Evolutionary conservation across 2,113 vertebrate genomes (phyloP).

Genomic region (Ibidorhyncha struthersii): DNA sequence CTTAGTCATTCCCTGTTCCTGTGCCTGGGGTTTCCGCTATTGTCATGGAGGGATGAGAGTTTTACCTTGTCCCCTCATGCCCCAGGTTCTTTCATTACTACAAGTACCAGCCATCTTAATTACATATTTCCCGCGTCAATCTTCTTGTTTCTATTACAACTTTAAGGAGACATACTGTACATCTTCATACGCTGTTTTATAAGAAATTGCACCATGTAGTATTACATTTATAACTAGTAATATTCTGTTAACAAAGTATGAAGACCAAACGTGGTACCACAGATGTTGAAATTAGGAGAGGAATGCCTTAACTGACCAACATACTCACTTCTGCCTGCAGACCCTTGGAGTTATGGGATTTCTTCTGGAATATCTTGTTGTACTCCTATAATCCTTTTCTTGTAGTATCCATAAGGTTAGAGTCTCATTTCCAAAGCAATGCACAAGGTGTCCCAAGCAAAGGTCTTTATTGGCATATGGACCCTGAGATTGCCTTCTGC

Average conservation of each 20-base stretch:
- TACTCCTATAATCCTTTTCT: not conserved
- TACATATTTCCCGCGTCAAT: not conserved
- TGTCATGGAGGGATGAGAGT: not conserved
- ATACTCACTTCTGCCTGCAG: not conserved
- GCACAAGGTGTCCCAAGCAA: not conserved
- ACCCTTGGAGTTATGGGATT: not conserved
- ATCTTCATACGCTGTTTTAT: not conserved
- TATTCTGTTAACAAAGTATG: not conserved
- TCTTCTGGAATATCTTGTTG: not conserved
- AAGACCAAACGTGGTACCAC: not conserved
- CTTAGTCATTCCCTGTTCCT: not conserved
- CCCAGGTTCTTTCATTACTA: not conserved
- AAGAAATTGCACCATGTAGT: not conserved
- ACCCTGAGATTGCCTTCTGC: not conserved
- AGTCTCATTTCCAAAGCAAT: not conserved
- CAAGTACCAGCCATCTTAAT: not conserved
- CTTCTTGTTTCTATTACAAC: not conserved
- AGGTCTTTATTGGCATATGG: not conserved
- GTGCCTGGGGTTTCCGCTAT: not conserved
- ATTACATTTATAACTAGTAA: not conserved
- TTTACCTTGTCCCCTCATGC: not conserved
- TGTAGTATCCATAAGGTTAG: not conserved
- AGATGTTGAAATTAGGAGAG: not conserved
- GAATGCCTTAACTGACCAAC: not conserved
- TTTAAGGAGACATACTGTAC: not conserved